Evolutionary conservation across 2,113 vertebrate genomes (phyloP), one percentile per base, ranked within the genome.

Genomic region (Chamaea fasciata): DNA sequence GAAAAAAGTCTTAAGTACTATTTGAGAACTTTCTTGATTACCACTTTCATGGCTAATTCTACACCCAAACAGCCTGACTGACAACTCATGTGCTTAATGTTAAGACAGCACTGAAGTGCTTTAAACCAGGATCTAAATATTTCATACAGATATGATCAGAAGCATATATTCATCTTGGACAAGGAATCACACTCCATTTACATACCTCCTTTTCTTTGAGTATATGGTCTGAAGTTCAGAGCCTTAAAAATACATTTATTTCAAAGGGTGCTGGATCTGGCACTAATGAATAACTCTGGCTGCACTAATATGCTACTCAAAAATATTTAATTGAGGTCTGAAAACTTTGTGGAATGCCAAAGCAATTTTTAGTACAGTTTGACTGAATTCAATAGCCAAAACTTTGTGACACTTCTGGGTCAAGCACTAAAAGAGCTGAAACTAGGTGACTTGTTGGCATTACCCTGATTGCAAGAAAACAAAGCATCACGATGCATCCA

Each of bases 61-160:
- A 19, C 47, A 15, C 49, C 73, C 79, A 80, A 91, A 83, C 31
- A 88, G 49, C 24, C 78, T 87, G 56, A 77, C 46, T 69, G 83
- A 86, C 65, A 75, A 81, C 23, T 89, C 52, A 21, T 62, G 15
- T 41, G 37, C 53, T 94, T 82, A 56, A 89, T 62, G 76, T 31
- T 92, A 90, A 95, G 89, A 75, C 4, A 83, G 41, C 64, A 26
- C 49, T 78, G 60, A 95, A 75, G 21, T 57, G 26, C 56, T 93
- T 95, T 88, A 90, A 92, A 78, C n/a, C 46, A 71, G 26, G 19
- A 37, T 28, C 26, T 92, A 78, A 95, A 94, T 93, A 90, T 90
- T 96, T 90, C 80, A 83, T 86, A 49, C n/a, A 81, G 68, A 56
- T 65, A 82, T 65, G 92, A 96, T 94, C 90, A 93, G 92, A 96